phyloP scores from a whole-genome alignment of 2,797 vertebrate genomes.

The Ispidina picta region DNA sequence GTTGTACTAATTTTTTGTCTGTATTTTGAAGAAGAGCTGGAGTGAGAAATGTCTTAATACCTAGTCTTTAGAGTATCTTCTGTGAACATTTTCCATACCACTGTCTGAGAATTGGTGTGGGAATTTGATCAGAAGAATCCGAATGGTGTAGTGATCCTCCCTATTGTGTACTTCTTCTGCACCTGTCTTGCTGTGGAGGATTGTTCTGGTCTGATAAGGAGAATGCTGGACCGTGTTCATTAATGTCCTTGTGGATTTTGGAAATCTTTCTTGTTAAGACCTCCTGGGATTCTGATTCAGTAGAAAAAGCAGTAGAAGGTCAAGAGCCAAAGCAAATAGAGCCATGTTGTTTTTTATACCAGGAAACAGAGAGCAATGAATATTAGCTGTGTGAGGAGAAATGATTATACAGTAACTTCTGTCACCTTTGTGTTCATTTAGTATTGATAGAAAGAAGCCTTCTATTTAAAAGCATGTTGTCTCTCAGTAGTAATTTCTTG shows the following conservation, averaged over 20 bases:
- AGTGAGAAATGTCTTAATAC: background rate
- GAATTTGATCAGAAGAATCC: background rate
- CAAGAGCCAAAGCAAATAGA: background rate
- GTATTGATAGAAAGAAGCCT: background rate
- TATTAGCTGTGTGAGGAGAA: background rate
- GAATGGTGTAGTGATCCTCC: background rate
- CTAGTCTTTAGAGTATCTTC: background rate
- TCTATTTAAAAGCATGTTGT: background rate
- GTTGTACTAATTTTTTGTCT: background rate
- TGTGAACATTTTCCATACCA: background rate
- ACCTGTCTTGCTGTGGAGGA: background rate
- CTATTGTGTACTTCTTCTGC: background rate
- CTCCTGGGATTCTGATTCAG: background rate
- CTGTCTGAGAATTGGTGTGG: background rate
- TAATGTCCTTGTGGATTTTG: background rate
- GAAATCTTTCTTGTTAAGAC: background rate
- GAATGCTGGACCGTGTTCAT: background rate
- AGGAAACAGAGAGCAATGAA: background rate
- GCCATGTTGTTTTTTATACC: background rate
- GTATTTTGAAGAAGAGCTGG: background rate
- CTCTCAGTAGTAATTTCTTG: background rate
- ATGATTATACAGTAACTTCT: background rate
- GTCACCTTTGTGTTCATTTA: background rate
- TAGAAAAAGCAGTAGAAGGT: background rate
- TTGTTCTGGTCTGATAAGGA: background rate